Conservation (phyloP, 64 coral and sea anemone species). For the Montipora capricornis region DNA sequence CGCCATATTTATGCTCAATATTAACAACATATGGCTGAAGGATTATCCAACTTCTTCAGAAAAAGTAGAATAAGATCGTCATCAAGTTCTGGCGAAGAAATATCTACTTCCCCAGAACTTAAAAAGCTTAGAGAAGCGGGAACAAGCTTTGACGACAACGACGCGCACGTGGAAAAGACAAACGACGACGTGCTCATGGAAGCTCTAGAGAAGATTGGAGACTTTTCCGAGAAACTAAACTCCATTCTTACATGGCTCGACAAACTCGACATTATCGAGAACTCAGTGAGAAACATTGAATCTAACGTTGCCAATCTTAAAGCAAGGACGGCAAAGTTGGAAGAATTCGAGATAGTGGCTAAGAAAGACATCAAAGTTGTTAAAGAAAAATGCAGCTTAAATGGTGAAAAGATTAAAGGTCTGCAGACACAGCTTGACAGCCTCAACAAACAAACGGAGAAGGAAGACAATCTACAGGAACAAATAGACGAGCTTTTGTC, state of each 20-base stretch:
- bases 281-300: background rate
- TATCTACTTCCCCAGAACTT: constrained; percentile 7
- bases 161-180: background rate
- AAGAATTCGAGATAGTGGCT: background rate
- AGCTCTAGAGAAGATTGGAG: constrained; percentile 8
- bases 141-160: background rate
- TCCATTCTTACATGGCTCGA: background rate
- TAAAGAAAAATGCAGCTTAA: background rate
- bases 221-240: background rate
- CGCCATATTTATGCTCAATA: background rate
- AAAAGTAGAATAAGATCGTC: constrained; percentile 25
- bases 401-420: background rate
- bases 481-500: background rate
- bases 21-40: background rate
- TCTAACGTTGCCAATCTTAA: background rate
- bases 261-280: background rate
- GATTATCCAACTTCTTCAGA: background rate
- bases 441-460: background rate
- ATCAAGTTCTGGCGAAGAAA: constrained; percentile 16
- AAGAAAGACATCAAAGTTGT: background rate
- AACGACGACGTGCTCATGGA: background rate
- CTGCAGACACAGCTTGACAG: background rate
- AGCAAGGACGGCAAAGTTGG: background rate
- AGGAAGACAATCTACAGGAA: background rate
- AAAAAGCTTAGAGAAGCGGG: background rate